Evolutionary conservation across 2,888 invertebrate species (phyloP).

Genomic region (Drosophila niveifrons): DNA sequence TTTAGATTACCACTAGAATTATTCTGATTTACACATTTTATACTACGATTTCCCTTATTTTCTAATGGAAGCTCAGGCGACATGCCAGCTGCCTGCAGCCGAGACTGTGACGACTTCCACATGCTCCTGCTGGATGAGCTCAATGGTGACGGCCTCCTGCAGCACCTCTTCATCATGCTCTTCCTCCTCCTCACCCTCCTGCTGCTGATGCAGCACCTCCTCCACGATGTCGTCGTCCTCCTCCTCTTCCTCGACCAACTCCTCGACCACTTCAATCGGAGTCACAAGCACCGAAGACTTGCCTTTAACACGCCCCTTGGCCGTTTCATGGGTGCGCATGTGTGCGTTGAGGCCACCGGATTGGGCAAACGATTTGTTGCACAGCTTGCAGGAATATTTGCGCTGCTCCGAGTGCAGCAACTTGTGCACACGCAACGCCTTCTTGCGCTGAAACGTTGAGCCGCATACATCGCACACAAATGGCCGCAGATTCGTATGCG

Average conservation of each 20-base stretch:
- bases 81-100: constrained; percentile 44
- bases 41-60: too few species aligned
- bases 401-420: constrained; percentile 80
- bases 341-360: constrained; percentile 83
- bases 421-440: constrained; percentile 83
- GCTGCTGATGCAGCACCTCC: background rate
- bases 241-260: constrained; percentile 2
- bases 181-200: background rate
- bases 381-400: constrained; percentile 81
- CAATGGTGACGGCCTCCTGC: constrained; percentile 35
- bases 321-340: constrained; percentile 76
- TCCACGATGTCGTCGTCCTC: background rate
- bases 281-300: constrained; percentile 6
- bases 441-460: constrained; percentile 83
- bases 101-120: constrained; percentile 42
- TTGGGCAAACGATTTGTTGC: constrained; percentile 82
- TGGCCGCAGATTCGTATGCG: constrained; percentile 81
- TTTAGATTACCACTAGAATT: too few species aligned
- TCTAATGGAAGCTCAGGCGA: constrained; percentile 11
- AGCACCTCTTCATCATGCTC: constrained; percentile 8
- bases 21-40: too few species aligned
- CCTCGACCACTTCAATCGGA: constrained; percentile 2
- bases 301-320: constrained; percentile 17
- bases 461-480: constrained; percentile 78
- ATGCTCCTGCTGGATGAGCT: constrained; percentile 35